These are phyloP conservation scores for Lasioglossum marginatum DNA, from an alignment of 2,888 invertebrate species.

Conservation along the genomic window DNA sequence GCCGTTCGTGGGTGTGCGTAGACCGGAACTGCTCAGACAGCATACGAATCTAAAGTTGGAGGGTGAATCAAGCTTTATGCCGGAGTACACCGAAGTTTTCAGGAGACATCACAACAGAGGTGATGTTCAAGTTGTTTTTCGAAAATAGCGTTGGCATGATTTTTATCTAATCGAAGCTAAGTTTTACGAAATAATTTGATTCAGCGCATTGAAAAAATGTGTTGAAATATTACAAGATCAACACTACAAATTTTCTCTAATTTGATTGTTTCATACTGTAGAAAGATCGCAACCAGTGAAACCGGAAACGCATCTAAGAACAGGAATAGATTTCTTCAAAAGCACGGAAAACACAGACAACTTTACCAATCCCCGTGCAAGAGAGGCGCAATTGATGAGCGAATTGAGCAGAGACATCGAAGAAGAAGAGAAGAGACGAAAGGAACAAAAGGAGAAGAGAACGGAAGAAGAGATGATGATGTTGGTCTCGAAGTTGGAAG, in stretches of 20 bases:
- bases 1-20: constrained; percentile 83
- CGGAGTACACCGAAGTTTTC: constrained; percentile 84
- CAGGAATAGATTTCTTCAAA: constrained; percentile 71
- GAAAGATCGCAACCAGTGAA: constrained; percentile 73
- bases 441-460: constrained; percentile 73
- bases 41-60: constrained; percentile 85
- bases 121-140: constrained; percentile 47
- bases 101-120: constrained; percentile 72
- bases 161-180: neutral
- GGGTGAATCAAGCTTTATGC: constrained; percentile 84
- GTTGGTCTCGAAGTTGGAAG: constrained; percentile 79
- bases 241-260: neutral
- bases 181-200: neutral
- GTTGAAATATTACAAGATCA: neutral
- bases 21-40: constrained; percentile 83
- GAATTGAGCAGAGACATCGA: constrained; percentile 66
- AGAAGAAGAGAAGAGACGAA: constrained; percentile 58
- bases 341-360: constrained; percentile 65
- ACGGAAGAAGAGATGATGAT: constrained; percentile 78
- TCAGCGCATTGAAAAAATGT: neutral
- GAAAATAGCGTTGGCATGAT: neutral
- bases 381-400: constrained; percentile 53
- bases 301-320: constrained; percentile 75
- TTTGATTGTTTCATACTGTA: constrained; percentile 46
- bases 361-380: constrained; percentile 65